Conservation (phyloP, 2,113 vertebrate genomes). For the Pangasianodon gigas region DNA sequence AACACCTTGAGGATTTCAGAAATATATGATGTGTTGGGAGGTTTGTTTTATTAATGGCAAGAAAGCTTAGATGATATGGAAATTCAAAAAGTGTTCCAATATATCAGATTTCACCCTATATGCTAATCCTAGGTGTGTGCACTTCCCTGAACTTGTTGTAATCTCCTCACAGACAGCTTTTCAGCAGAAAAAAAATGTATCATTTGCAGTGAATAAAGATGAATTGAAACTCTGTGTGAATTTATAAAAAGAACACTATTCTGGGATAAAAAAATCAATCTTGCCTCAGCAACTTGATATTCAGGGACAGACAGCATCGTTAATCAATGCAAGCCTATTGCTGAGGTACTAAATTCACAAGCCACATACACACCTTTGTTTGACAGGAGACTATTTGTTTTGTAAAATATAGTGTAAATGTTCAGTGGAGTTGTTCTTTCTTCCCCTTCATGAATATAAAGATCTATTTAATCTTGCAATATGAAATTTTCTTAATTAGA, state of each 20-base stretch:
- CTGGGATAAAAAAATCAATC: not conserved
- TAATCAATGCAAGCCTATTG: not conserved
- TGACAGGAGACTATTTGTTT: slow-evolving; percentile 7
- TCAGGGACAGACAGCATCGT: not conserved
- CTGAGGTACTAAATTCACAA: not conserved
- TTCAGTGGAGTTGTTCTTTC: not conserved
- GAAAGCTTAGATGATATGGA: not conserved
- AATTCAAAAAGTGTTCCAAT: not conserved
- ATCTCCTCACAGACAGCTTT: not conserved
- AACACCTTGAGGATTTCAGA: not conserved
- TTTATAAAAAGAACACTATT: not conserved
- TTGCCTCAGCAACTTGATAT: not conserved
- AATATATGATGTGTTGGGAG: not conserved
- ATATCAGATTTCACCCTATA: not conserved
- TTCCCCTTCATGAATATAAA: not conserved
- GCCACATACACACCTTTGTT: not conserved
- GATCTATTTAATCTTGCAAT: not conserved
- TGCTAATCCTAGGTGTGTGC: not conserved
- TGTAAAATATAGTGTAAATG: not conserved
- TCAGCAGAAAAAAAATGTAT: not conserved
- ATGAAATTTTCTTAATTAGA: not conserved
- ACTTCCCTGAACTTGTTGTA: not conserved
- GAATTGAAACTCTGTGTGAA: not conserved
- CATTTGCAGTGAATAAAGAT: not conserved
- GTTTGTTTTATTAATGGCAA: not conserved